A percentile compares a stretch with the other conserved stretches of the same genome.
Conservation (phyloP, 2,113 vertebrate genomes). For the Cyprinus carpio region DNA sequence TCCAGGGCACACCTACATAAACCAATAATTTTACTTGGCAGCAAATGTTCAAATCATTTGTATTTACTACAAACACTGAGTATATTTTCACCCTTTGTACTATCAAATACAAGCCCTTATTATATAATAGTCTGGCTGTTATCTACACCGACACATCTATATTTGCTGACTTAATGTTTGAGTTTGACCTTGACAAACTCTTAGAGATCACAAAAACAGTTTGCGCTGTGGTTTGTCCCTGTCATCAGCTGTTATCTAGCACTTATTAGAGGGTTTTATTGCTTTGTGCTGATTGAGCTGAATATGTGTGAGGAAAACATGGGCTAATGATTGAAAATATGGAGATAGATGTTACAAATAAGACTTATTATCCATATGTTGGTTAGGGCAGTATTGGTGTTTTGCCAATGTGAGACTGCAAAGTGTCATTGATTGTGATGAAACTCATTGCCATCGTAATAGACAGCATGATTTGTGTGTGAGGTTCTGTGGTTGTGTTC, state of each 20-base stretch:
- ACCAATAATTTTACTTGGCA: neutral
- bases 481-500: too few species aligned
- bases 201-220: constrained; percentile 45
- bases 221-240: constrained; percentile 46
- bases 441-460: neutral
- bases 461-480: too few species aligned
- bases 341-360: neutral
- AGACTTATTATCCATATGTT: too few species aligned
- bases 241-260: constrained; percentile 43
- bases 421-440: neutral
- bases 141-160: neutral
- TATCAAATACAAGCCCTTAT: neutral
- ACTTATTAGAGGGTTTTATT: constrained; percentile 41
- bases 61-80: neutral
- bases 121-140: too few species aligned
- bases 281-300: constrained; percentile 50
- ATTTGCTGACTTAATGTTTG: neutral
- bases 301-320: neutral
- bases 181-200: constrained; percentile 49
- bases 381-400: neutral
- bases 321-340: neutral
- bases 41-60: neutral
- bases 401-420: neutral
- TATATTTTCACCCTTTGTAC: neutral
- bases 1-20: too few species aligned